phyloP scores from a whole-genome alignment of 1,140 invertebrate species.

The Pseudomyrmex pallidus region DNA sequence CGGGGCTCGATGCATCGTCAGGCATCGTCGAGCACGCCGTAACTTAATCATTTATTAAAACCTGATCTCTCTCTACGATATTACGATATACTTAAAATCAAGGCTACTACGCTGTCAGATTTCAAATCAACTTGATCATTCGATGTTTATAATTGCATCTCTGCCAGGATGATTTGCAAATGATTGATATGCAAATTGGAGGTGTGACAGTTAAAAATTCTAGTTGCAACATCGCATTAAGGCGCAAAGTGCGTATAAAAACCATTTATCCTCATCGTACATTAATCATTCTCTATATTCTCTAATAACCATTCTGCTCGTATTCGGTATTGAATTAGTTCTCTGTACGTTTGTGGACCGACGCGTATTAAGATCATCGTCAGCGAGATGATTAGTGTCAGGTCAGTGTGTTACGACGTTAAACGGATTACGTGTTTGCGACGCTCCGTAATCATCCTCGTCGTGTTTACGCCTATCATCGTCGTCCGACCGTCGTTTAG shows the following conservation, averaged over 20 bases:
- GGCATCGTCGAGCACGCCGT: slow-evolving; percentile 7
- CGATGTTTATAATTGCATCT: slow-evolving; percentile 20
- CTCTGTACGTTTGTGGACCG: neutral
- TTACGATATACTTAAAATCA: slow-evolving; percentile 32
- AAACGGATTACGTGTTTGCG: slow-evolving; percentile 23
- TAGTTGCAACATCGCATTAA: slow-evolving; percentile 27
- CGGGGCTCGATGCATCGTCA: neutral
- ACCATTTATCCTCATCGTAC: neutral
- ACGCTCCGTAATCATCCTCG: slow-evolving; percentile 23
- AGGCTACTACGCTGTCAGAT: slow-evolving; percentile 5
- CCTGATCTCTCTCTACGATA: slow-evolving; percentile 31
- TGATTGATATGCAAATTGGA: neutral
- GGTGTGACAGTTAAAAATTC: slow-evolving; percentile 5
- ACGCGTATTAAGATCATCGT: neutral
- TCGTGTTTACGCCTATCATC: slow-evolving; percentile 19
- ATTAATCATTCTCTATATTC: neutral
- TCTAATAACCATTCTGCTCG: neutral
- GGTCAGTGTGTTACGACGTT: slow-evolving; percentile 30
- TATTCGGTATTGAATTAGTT: slow-evolving; percentile 28
- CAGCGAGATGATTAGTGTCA: slow-evolving; percentile 12
- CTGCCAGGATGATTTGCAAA: neutral
- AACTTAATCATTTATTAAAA: slow-evolving; percentile 10
- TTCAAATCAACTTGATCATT: neutral
- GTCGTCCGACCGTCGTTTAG: neutral
- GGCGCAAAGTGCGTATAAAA: neutral